phyloP scores from a whole-genome alignment of 2,113 vertebrate genomes.

The Abramis brama region DNA sequence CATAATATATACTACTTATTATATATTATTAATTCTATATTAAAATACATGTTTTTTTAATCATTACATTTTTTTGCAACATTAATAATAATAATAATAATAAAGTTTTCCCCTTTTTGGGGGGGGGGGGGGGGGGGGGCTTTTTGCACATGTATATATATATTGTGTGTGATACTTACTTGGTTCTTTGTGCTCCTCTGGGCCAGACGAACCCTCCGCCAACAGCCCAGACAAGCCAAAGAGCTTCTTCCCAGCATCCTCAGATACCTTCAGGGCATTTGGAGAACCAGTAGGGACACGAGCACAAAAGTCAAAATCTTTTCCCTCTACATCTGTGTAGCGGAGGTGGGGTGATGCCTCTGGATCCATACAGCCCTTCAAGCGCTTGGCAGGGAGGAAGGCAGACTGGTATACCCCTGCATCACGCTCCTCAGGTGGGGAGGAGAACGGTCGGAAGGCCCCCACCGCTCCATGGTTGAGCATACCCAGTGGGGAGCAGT shows the following conservation, averaged over 20 bases:
- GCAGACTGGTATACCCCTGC: slow-evolving; percentile 89
- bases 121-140: background rate
- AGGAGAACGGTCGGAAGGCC: slow-evolving; percentile 95
- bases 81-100: background rate
- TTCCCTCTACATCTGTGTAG: slow-evolving; percentile 92
- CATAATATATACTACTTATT: background rate
- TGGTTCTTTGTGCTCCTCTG: slow-evolving; percentile 92
- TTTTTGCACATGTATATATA: background rate
- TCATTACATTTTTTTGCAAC: background rate
- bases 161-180: slow-evolving; percentile 81
- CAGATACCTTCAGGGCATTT: slow-evolving; percentile 84
- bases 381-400: slow-evolving; percentile 93
- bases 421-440: slow-evolving; percentile 89
- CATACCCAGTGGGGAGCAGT: slow-evolving; percentile 95
- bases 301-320: slow-evolving; percentile 91
- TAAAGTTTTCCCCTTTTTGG: background rate
- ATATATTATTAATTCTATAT: background rate
- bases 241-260: slow-evolving; percentile 93
- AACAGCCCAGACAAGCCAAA: slow-evolving; percentile 97
- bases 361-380: slow-evolving; percentile 90
- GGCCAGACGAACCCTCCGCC: slow-evolving; percentile 91
- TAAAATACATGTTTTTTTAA: background rate
- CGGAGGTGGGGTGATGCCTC: slow-evolving; percentile 83
- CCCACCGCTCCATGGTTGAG: slow-evolving; percentile 93
- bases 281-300: slow-evolving; percentile 83